Conservation (phyloP, 2,888 invertebrate species). For the Hemicrepidius hirtus region DNA sequence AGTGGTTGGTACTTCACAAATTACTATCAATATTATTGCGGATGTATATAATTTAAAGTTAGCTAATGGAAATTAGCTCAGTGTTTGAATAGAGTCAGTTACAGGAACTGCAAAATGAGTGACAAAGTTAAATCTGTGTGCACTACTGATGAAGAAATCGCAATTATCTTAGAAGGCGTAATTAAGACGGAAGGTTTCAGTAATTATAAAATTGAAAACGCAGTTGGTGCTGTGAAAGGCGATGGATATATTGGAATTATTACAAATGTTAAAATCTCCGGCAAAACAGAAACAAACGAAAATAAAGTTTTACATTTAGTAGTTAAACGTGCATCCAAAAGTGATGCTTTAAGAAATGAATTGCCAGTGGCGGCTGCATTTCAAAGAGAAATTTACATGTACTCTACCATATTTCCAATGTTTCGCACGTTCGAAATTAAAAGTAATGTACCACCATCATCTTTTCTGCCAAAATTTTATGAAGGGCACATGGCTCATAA, state of each 20-base stretch:
- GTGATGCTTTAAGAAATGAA: constrained; percentile 11
- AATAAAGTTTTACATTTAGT: constrained; percentile 49
- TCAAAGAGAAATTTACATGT: constrained; percentile 25
- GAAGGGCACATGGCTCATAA: constrained; percentile 48
- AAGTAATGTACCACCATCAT: background rate
- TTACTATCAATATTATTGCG: too few species aligned
- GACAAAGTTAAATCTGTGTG: too few species aligned
- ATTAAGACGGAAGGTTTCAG: background rate
- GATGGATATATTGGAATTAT: constrained; percentile 22
- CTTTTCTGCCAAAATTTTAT: constrained; percentile 59
- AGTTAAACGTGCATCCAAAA: constrained; percentile 40
- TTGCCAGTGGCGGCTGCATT: constrained; percentile 2
- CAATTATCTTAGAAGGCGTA: background rate
- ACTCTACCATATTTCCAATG: background rate
- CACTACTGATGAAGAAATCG: background rate
- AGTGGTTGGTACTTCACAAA: too few species aligned
- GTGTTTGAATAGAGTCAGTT: too few species aligned
- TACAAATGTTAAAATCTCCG: background rate
- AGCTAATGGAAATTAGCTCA: too few species aligned
- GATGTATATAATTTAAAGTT: too few species aligned
- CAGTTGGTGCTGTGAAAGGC: background rate
- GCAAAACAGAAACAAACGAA: constrained; percentile 19
- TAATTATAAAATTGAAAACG: constrained; percentile 4
- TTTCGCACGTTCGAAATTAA: constrained; percentile 12
- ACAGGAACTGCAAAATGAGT: too few species aligned